phyloP scores from a whole-genome alignment of 2,113 vertebrate genomes.

The Crotalus horridus region DNA sequence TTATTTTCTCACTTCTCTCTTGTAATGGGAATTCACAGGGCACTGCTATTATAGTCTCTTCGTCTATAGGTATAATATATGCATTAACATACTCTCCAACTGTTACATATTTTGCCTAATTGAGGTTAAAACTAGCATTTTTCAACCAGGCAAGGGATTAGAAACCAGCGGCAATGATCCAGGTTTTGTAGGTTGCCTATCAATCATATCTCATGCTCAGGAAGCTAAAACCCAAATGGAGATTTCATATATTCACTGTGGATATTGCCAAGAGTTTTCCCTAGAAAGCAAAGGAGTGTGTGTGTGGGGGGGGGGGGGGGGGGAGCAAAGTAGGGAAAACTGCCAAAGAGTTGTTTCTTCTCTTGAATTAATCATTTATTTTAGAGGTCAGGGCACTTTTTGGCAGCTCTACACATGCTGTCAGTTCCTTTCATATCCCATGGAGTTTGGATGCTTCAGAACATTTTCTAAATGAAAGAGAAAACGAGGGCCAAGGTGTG shows the following conservation, averaged over 20 bases:
- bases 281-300: background rate
- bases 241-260: background rate
- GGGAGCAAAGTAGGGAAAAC: background rate
- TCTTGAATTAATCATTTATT: background rate
- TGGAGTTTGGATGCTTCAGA: background rate
- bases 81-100: background rate
- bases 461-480: background rate
- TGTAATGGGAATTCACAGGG: background rate
- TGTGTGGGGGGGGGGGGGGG: no score
- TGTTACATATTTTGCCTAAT: background rate
- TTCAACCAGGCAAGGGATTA: background rate
- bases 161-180: background rate
- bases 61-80: background rate
- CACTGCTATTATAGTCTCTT: background rate
- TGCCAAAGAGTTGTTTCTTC: background rate
- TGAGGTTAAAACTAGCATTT: background rate
- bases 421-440: background rate
- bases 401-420: background rate
- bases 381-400: background rate
- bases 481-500: background rate
- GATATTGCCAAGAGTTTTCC: background rate
- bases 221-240: background rate
- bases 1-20: background rate
- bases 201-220: background rate
- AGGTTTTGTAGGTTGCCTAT: background rate